These are phyloP conservation scores for Dasyprocta punctata DNA, from an alignment of 2,113 vertebrate species.

Conservation along the genomic window DNA sequence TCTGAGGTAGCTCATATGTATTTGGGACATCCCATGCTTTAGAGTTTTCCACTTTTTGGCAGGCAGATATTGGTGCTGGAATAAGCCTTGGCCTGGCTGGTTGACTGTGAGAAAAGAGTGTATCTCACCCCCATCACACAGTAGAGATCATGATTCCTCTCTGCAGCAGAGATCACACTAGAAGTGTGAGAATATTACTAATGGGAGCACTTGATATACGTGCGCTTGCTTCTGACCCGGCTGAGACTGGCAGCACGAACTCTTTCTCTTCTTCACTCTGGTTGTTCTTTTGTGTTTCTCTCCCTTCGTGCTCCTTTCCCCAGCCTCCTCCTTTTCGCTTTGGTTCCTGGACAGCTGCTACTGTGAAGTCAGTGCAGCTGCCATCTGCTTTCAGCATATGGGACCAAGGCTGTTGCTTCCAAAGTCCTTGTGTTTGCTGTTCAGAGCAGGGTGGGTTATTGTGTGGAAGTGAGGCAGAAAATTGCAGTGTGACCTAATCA, in stretches of 20 bases:
- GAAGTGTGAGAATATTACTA: neutral
- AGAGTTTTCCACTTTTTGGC: neutral
- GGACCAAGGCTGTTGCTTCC: conserved; percentile 75
- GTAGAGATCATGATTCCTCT: neutral
- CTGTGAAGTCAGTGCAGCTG: conserved; percentile 72
- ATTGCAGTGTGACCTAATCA: neutral
- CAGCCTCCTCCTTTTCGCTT: conserved; percentile 60
- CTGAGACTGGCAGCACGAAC: conserved; percentile 61
- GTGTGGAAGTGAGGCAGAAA: conserved; percentile 65
- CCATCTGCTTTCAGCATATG: conserved; percentile 82
- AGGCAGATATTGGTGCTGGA: neutral
- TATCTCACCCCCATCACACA: neutral
- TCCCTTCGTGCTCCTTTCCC: conserved; percentile 38
- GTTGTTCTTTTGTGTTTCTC: conserved; percentile 77
- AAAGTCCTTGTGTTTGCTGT: conserved; percentile 67
- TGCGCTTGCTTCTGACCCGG: neutral
- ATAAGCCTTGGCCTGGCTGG: neutral
- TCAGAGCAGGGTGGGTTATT: conserved; percentile 67
- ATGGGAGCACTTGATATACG: neutral
- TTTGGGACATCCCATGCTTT: neutral
- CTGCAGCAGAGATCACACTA: neutral
- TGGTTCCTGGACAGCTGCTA: conserved; percentile 78
- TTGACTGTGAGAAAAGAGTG: neutral
- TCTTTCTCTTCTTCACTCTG: neutral
- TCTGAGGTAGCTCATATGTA: too few species aligned